Evolutionary conservation across 2,113 vertebrate species (phyloP), one percentile per base, ranked within the genome.

Genomic region (Dissostichus mawsoni): DNA sequence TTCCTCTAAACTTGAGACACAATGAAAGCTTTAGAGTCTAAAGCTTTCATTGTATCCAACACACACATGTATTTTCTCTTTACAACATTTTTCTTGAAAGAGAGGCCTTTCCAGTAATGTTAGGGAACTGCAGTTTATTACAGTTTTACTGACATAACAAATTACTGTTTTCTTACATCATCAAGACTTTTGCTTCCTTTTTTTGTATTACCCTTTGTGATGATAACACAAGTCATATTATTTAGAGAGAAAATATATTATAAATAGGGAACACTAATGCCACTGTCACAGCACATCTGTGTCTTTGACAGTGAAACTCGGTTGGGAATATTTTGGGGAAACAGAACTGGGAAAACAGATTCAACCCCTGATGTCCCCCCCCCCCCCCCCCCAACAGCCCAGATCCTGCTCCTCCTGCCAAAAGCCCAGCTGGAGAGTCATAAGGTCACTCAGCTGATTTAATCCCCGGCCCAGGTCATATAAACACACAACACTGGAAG

Each of bases 271-370:
- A 51, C 16, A 12, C 36, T 55, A 65, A 59, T 61, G 25, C 16
- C 52, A 23, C 69, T 48, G 78, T 61, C 57, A 65, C 16, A 76
- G 36, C 52, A 59, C 8, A 64, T 52, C 36, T 36, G 65, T 72
- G 74, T 76, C 56, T 12, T n/a, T 74, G 23, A 53, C 69, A 33
- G 66, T 53, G 3, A 78, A 70, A 68, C 47, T 69, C 85, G 61
- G 48, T n/a, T 12, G 80, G 84, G 80, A 76, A 53, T 61, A 29
- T 81, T 82, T 76, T 84, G 13, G 63, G 83, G 81, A 89, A 86
- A 84, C 85, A 84, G 68, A 90, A 69, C 75, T 84, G 83, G 81
- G 78, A 85, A 90, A 93, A 91, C 84, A 88, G 64, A 76, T 67
- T 78, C 48, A 71, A 77, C 78, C 83, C 76, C 53, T 75, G 76